A percentile compares a stretch with the other conserved stretches of the same genome.
These are phyloP conservation scores for Nymphalis io DNA, from an alignment of 1,140 invertebrate species.

Conservation along the genomic window DNA sequence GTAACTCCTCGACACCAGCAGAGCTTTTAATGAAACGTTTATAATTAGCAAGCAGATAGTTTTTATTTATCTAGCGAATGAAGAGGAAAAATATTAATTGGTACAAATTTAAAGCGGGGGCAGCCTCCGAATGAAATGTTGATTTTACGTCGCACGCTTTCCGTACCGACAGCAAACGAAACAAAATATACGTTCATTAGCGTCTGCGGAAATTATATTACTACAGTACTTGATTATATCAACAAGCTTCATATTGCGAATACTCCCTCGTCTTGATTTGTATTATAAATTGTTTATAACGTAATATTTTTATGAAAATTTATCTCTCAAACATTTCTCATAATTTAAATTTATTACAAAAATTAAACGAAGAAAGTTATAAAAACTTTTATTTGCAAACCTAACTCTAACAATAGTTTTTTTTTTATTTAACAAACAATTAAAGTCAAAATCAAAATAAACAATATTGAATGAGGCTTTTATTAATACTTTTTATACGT, in stretches of 20 bases:
- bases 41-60: conserved; percentile 17
- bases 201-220: conserved; percentile 68
- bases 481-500: too few relatives aligned
- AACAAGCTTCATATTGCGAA: conserved; percentile 34
- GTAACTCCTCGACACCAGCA: conserved; percentile 1
- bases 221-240: conserved; percentile 67
- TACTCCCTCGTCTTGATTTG: conserved; percentile 24
- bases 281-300: conserved; percentile 11
- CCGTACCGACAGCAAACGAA: conserved; percentile 60
- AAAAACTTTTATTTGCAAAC: too few relatives aligned
- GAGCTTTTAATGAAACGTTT: conserved; percentile 9
- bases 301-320: background rate
- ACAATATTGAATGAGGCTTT: too few relatives aligned
- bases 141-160: conserved; percentile 64
- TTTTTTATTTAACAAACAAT: too few relatives aligned
- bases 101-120: conserved; percentile 57
- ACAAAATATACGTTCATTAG: conserved; percentile 75
- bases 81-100: conserved; percentile 59
- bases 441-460: too few relatives aligned
- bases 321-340: too few relatives aligned
- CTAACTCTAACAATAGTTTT: too few relatives aligned
- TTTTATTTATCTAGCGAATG: conserved; percentile 26
- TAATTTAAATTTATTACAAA: too few relatives aligned
- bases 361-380: too few relatives aligned
- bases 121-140: conserved; percentile 65